Conservation (phyloP, 1,140 invertebrate species). For the Elysia chlorotica region DNA sequence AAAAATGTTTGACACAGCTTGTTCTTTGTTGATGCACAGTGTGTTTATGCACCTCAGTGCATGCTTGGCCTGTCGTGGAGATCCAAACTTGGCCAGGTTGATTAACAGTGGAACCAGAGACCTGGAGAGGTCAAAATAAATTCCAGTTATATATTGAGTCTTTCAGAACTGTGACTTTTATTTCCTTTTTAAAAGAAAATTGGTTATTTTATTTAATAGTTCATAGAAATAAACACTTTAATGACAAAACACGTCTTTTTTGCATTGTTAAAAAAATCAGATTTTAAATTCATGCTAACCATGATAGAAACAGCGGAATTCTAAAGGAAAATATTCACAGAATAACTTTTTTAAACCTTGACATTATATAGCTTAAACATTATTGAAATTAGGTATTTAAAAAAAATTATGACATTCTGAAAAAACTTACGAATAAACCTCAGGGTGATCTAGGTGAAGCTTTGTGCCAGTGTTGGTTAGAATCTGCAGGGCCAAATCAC, state of each 20-base stretch:
- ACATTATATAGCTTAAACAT: too few relatives aligned
- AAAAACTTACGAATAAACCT: slow-evolving; percentile 56
- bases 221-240: too few relatives aligned
- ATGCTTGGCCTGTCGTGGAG: slow-evolving; percentile 94
- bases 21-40: slow-evolving; percentile 77
- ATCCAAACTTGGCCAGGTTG: slow-evolving; percentile 83
- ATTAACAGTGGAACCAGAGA: slow-evolving; percentile 82
- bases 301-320: too few relatives aligned
- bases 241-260: too few relatives aligned
- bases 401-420: too few relatives aligned
- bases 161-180: background rate
- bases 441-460: slow-evolving; percentile 50
- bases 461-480: slow-evolving; percentile 61
- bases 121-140: slow-evolving; percentile 37
- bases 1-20: slow-evolving; percentile 85
- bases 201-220: too few relatives aligned
- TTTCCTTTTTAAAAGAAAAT: too few relatives aligned
- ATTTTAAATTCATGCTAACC: too few relatives aligned
- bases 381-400: too few relatives aligned
- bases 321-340: too few relatives aligned
- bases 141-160: background rate
- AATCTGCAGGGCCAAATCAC: slow-evolving; percentile 68
- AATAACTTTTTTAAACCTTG: too few relatives aligned
- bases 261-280: too few relatives aligned
- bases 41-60: slow-evolving; percentile 88